Evolutionary conservation across 2,888 invertebrate species (phyloP), one percentile per base, ranked within the genome.

Genomic region (Linnaemya vulpina): DNA sequence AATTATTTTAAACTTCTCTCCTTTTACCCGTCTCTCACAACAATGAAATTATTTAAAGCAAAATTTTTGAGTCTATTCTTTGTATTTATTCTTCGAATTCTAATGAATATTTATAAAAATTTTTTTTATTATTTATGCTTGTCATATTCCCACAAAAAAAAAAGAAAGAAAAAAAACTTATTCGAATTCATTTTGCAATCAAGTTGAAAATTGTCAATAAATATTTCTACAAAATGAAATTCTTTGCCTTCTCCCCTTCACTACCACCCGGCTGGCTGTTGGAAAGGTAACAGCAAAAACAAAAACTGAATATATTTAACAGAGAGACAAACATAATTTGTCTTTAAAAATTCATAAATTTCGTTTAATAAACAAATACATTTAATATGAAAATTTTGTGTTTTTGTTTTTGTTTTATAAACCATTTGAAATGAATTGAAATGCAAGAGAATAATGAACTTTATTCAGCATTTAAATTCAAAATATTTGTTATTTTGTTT

Each of bases 121-220:
- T 63, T 78, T 51, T 20, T 51, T 9, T 17, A 7, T 15, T 65
- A 58, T 58, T 35, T 46, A 35, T 40, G 20, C 25, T 30, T 2
- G 15, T 58, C 20, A 53, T 17, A 17, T 30, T 0, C 35, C 40
- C 3, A 68, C 40, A 40, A 35, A 35, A 55, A 63, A 17, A 58
- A 30, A n/a, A n/a, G n/a, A n/a, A n/a, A n/a, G 7, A 20, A 43
- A n/a, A n/a, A 38, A 25, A 49, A 46, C 9, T 13, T 43, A 55
- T 30, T 35, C 55, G 43, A 71, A 71, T 76, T 70, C 49, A 77
- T 55, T 79, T 70, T 78, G 78, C 78, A 83, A 71, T 79, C 79
- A 84, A 30, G 35, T 65, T 71, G 51, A 75, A 84, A 84, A 84
- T 79, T 84, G 74, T 79, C 75, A 75, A 79, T 75, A 79, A 75